Evolutionary conservation across 2,113 vertebrate species (phyloP).

Genomic region (Reinhardtius hippoglossoides): DNA sequence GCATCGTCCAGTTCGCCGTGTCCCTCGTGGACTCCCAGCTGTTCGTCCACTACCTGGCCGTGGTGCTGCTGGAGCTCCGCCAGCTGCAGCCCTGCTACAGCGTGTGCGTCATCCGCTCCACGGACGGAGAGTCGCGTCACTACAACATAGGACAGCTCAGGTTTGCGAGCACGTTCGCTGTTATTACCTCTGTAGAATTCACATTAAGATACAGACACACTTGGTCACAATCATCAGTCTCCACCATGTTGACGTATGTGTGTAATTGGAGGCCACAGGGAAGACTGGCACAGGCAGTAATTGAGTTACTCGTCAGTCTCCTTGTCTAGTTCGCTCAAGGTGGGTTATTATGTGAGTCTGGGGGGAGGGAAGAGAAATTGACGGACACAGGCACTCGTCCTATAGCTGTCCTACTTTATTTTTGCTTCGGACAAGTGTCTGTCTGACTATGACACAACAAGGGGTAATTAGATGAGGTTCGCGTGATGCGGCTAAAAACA

Average conservation of each 20-base stretch:
- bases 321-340: slow-evolving; percentile 23
- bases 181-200: not conserved
- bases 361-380: slow-evolving; percentile 27
- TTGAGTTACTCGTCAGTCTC: slow-evolving; percentile 60
- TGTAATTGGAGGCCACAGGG: slow-evolving; percentile 63
- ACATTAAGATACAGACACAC: slow-evolving; percentile 9
- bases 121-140: slow-evolving; percentile 90
- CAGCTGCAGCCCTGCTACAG: slow-evolving; percentile 92
- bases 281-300: slow-evolving; percentile 56
- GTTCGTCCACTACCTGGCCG: slow-evolving; percentile 95
- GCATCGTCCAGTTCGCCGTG: slow-evolving; percentile 94
- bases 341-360: slow-evolving; percentile 35
- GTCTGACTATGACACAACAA: not conserved
- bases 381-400: not conserved
- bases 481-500: not conserved
- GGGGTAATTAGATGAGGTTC: slow-evolving; percentile 3
- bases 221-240: slow-evolving; percentile 31
- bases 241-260: slow-evolving; percentile 35
- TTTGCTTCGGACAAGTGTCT: slow-evolving; percentile 1
- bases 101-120: slow-evolving; percentile 90
- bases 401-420: slow-evolving; percentile 29
- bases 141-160: slow-evolving; percentile 94
- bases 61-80: slow-evolving; percentile 92
- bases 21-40: slow-evolving; percentile 95
- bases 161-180: slow-evolving; percentile 61